Evolutionary conservation across 2,113 vertebrate species (phyloP).

Genomic region (Euleptes europaea): DNA sequence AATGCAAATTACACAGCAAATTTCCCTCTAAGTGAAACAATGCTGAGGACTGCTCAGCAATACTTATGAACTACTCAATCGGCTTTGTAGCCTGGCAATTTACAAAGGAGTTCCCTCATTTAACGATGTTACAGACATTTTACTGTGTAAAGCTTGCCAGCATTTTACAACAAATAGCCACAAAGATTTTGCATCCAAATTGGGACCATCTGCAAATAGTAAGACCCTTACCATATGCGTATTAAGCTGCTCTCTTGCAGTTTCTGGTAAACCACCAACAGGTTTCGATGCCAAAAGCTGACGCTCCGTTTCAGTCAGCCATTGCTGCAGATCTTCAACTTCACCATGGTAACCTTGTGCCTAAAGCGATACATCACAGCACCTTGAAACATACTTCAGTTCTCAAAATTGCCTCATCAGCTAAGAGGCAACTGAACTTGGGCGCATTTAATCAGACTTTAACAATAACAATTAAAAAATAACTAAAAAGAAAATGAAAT

Average conservation of each 20-base stretch:
- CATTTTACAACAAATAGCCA: constrained; percentile 44
- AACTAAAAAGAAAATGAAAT: background rate
- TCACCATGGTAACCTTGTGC: constrained; percentile 99
- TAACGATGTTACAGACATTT: constrained; percentile 38
- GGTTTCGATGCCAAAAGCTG: constrained; percentile 96
- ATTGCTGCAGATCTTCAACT: constrained; percentile 97
- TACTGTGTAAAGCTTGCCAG: constrained; percentile 24
- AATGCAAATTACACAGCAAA: constrained; percentile 10
- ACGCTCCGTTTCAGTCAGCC: constrained; percentile 96
- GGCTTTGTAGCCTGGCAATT: constrained; percentile 32
- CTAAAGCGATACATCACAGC: constrained; percentile 75
- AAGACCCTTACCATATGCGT: constrained; percentile 92
- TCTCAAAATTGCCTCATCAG: constrained; percentile 19
- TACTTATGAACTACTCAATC: constrained; percentile 4
- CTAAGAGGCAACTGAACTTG: constrained; percentile 20
- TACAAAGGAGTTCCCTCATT: constrained; percentile 25
- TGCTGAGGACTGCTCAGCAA: constrained; percentile 6
- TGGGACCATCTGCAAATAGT: constrained; percentile 73
- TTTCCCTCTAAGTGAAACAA: background rate
- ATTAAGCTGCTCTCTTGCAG: constrained; percentile 94
- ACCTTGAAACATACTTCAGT: constrained; percentile 46
- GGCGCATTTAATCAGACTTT: constrained; percentile 12
- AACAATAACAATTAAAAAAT: constrained; percentile 14
- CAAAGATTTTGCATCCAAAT: constrained; percentile 46
- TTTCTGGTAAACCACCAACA: constrained; percentile 97